These are phyloP conservation scores for Eulithis prunata DNA, from an alignment of 2,888 invertebrate species.

Conservation along the genomic window DNA sequence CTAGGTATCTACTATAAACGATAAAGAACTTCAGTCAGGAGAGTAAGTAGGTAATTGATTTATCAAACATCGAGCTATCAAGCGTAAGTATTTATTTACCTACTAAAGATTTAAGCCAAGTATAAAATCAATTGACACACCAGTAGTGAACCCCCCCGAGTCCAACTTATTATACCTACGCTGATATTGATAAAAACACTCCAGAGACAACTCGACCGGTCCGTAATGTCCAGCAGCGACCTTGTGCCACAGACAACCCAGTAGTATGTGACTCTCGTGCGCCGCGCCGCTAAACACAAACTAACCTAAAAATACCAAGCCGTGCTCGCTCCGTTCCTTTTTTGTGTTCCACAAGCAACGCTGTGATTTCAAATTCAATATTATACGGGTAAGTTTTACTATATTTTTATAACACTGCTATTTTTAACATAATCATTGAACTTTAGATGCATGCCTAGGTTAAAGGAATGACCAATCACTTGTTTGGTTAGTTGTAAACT, in stretches of 20 bases:
- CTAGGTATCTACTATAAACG: too few relatives aligned
- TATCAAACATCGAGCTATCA: too few relatives aligned
- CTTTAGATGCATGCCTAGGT: too few relatives aligned
- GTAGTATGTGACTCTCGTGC: constrained; percentile 15
- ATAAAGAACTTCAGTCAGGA: not conserved
- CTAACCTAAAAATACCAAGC: constrained; percentile 56
- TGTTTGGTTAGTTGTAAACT: too few relatives aligned
- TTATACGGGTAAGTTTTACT: constrained; percentile 45
- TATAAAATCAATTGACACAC: not conserved
- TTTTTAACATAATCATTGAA: not conserved
- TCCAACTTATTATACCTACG: not conserved
- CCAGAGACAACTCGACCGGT: constrained; percentile 27
- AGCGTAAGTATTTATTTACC: too few relatives aligned
- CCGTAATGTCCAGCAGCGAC: constrained; percentile 40
- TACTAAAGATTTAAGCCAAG: not conserved
- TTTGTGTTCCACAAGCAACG: constrained; percentile 34
- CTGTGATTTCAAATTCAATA: constrained; percentile 29
- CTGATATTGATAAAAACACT: constrained; percentile 26
- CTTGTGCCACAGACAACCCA: constrained; percentile 41
- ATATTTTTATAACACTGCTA: constrained; percentile 12
- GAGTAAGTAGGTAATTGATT: too few relatives aligned
- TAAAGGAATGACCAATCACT: too few relatives aligned
- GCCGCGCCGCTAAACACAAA: constrained; percentile 41
- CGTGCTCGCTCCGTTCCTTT: constrained; percentile 36
- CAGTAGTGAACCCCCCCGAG: not conserved